Conservation (phyloP, 2,888 invertebrate genomes). For the Phymatocera aterrima region DNA sequence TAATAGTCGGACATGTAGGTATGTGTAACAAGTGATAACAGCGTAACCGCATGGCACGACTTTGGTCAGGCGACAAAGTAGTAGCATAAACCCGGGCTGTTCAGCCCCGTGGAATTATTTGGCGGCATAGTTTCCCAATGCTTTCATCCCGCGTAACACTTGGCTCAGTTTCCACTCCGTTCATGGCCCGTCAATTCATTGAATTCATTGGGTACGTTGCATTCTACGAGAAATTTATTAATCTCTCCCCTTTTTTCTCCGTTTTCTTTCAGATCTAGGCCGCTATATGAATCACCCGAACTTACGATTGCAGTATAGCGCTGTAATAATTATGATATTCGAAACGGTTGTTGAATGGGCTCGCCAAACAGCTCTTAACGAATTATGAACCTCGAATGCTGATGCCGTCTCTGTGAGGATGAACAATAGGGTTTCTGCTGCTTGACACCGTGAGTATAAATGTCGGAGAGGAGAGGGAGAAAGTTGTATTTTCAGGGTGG, state of each 20-base stretch:
- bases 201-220: background rate
- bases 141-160: slow-evolving; percentile 35
- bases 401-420: background rate
- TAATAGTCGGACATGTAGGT: background rate
- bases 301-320: too few species aligned
- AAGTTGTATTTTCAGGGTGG: slow-evolving; percentile 10
- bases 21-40: background rate
- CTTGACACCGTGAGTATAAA: slow-evolving; percentile 5
- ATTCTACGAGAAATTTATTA: slow-evolving; percentile 1
- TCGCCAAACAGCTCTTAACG: slow-evolving; percentile 18
- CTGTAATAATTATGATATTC: too few species aligned
- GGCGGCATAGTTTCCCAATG: slow-evolving; percentile 5
- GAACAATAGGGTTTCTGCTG: slow-evolving; percentile 15
- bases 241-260: too few species aligned
- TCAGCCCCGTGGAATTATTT: slow-evolving; percentile 30
- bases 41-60: background rate
- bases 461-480: background rate
- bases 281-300: too few species aligned
- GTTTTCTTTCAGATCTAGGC: too few species aligned
- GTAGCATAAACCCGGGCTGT: slow-evolving; percentile 6
- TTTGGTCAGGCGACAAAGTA: slow-evolving; percentile 3
- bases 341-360: background rate
- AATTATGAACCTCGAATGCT: background rate
- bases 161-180: slow-evolving; percentile 21
- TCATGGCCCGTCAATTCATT: slow-evolving; percentile 23